Evolutionary conservation across 2,888 invertebrate genomes (phyloP).

Genomic region (Macrostomum cliftonense): DNA sequence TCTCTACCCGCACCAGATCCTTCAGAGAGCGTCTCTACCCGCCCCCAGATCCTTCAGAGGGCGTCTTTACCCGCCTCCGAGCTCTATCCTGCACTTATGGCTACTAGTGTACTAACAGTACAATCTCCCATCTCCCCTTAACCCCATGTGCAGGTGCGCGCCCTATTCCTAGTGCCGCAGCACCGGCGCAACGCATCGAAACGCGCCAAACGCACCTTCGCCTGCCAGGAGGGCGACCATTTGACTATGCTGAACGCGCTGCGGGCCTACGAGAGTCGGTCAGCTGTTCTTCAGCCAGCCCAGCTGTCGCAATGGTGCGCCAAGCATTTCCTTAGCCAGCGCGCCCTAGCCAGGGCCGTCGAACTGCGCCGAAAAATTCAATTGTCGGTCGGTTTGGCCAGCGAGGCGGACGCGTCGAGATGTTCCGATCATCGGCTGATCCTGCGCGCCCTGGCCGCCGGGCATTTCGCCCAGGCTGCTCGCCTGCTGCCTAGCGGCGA

Average conservation of each 20-base stretch:
- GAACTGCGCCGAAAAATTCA: not conserved
- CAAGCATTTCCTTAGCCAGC: constrained; percentile 1
- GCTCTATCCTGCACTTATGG: no score
- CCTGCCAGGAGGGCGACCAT: constrained; percentile 68
- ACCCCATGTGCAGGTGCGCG: no score
- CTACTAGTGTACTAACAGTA: no score
- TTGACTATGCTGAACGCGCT: constrained; percentile 69
- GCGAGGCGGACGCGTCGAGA: not conserved
- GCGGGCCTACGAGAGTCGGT: constrained; percentile 41
- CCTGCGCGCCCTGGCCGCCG: constrained; percentile 49
- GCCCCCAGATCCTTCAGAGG: no score
- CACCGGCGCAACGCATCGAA: constrained; percentile 38
- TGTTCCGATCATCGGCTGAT: constrained; percentile 32
- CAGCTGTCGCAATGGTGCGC: constrained; percentile 3
- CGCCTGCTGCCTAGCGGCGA: constrained; percentile 55
- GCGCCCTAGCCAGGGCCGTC: not conserved
- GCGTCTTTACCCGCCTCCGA: no score
- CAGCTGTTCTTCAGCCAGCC: not conserved
- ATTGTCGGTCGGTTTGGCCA: not conserved
- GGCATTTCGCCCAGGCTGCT: constrained; percentile 77
- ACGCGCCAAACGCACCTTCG: constrained; percentile 56
- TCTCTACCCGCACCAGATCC: no score
- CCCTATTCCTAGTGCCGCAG: constrained; percentile 54
- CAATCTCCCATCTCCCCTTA: no score
- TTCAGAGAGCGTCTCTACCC: no score